A percentile compares a stretch with the other conserved stretches of the same genome.
Evolutionary conservation across 1,140 invertebrate species (phyloP).

Genomic region (Saccostrea cuccullata): DNA sequence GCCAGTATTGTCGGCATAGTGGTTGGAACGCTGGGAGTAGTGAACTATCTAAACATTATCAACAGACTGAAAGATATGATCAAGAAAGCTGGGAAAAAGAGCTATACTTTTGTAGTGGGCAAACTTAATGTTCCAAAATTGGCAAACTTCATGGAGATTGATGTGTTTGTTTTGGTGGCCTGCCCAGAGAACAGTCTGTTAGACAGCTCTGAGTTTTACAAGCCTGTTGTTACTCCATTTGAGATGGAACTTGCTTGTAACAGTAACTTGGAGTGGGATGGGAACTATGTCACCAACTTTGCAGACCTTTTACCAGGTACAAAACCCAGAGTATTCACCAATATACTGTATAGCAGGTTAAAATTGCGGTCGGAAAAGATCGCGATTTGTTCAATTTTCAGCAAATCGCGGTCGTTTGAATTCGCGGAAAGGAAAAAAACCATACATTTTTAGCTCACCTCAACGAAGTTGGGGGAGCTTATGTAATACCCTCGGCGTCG

Average conservation of each 20-base stretch:
- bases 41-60: conserved; percentile 89
- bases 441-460: too few species aligned
- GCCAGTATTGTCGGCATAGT: conserved; percentile 91
- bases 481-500: too few species aligned
- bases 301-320: conserved; percentile 85
- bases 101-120: conserved; percentile 94
- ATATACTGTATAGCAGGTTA: too few species aligned
- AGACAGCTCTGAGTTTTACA: conserved; percentile 91
- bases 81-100: conserved; percentile 88
- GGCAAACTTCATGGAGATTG: conserved; percentile 95
- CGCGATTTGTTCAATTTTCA: too few species aligned
- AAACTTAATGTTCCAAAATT: conserved; percentile 95
- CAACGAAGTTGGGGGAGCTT: too few species aligned
- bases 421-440: too few species aligned
- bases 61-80: conserved; percentile 86
- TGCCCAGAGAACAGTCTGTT: conserved; percentile 92
- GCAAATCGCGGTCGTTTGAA: too few species aligned
- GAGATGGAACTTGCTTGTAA: conserved; percentile 94
- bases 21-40: conserved; percentile 90
- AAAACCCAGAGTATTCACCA: not conserved
- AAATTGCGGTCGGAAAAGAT: too few species aligned
- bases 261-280: conserved; percentile 81
- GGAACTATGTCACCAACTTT: conserved; percentile 88
- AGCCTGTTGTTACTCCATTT: conserved; percentile 93
- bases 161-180: conserved; percentile 92